Evolutionary conservation across 1,140 invertebrate genomes (phyloP), one percentile per base, ranked within the genome.

Genomic region (Tribolium madens): DNA sequence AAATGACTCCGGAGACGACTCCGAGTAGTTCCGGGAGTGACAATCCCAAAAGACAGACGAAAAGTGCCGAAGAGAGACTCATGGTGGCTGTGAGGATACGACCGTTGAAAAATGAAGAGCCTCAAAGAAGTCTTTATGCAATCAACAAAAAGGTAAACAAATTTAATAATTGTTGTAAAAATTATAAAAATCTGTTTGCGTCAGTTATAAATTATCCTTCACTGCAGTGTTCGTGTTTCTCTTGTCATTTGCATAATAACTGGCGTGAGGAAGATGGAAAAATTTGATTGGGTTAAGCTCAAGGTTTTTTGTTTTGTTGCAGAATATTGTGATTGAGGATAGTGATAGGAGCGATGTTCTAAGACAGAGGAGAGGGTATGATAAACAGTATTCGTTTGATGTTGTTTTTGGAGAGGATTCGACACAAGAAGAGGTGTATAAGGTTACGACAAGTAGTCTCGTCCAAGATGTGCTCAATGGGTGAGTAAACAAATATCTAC

Each of bases 401-500:
- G 88, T 92, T 69, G 94, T 95, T 33, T 97, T 98, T 84, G 91
- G 89, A 0, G 93, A 95, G 84, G 89, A 92, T 76, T 91, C 92
- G 3, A 91, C 91, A 1, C 93, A 94, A 81, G 88, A 92, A 71
- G 91, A 94, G 76, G 95, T 98, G 1, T 98, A 98, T 86, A 91
- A 92, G 72, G 90, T 91, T 0, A 93, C 93, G 0, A 95, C 90
- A 76, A 95, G 94, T 80, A 91, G 94, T 0, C 87, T 98, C 0
- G 93, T 99, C 5, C 90, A 93, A 33, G 95, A 98, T 85, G 96
- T 98, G 0, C 86, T 99, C 0, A 89, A 90, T 52, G 98, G 97
- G 3, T 84, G 79, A 81, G 75, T 78, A 17, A 42, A n/a, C n/a
- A n/a, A n/a, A n/a, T n/a, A n/a, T n/a, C n/a, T n/a, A n/a, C n/a